These are phyloP conservation scores for Eilema caniola DNA, from an alignment of 2,888 invertebrate species.

Conservation along the genomic window DNA sequence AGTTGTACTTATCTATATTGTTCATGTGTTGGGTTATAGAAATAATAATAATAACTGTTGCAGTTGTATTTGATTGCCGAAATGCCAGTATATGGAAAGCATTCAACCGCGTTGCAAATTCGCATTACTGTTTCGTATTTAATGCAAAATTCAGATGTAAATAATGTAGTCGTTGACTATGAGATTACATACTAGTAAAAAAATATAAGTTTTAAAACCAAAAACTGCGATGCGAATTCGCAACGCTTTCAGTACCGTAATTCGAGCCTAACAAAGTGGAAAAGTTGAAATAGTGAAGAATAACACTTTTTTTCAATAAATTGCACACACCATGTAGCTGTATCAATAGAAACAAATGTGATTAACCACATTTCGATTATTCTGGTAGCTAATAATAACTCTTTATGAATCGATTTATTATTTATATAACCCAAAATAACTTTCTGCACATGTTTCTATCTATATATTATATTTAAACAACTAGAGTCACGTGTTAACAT, in stretches of 20 bases:
- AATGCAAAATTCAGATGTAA: background rate
- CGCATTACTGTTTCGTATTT: background rate
- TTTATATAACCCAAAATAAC: slow-evolving; percentile 24
- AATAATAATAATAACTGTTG: slow-evolving; percentile 5
- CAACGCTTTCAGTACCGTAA: background rate
- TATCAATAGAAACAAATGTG: background rate
- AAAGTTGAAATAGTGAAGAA: background rate
- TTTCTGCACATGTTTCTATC: slow-evolving; percentile 1
- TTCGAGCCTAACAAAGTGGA: background rate
- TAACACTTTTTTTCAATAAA: background rate
- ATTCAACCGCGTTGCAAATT: background rate
- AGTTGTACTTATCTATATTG: slow-evolving; percentile 11
- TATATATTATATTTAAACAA: slow-evolving; percentile 4
- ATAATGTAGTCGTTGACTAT: background rate
- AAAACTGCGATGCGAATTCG: background rate
- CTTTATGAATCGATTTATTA: slow-evolving; percentile 2
- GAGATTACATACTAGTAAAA: background rate
- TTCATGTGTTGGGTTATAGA: slow-evolving; percentile 31
- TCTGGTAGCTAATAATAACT: background rate
- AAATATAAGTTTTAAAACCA: background rate
- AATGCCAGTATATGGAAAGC: background rate
- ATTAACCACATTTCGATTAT: background rate
- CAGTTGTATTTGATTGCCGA: background rate
- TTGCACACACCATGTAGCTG: background rate
- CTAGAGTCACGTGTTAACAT: background rate